These are phyloP conservation scores for Apomyelois bistriatella DNA, from an alignment of 2,888 invertebrate genomes.

Conservation along the genomic window DNA sequence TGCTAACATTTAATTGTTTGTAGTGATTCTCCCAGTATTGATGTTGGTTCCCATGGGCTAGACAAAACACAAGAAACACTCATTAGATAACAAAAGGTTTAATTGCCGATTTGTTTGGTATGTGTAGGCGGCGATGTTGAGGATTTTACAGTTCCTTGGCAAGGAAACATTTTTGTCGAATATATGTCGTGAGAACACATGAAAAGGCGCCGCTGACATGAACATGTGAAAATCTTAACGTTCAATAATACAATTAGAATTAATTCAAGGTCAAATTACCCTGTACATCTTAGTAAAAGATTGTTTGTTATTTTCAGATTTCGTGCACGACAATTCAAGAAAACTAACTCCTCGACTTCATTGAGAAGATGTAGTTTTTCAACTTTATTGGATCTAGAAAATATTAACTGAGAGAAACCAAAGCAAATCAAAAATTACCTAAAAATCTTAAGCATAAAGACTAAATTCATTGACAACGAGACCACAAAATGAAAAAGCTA, in stretches of 20 bases:
- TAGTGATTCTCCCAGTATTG: not conserved
- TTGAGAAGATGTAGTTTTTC: slow-evolving; percentile 57
- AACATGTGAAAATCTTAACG: no score
- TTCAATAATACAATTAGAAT: no score
- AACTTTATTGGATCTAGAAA: not conserved
- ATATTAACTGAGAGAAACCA: not conserved
- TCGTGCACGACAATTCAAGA: slow-evolving; percentile 16
- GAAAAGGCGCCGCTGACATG: no score
- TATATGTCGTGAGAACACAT: no score
- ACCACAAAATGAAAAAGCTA: no score
- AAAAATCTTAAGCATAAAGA: not conserved
- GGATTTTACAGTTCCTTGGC: not conserved
- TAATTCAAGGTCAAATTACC: no score
- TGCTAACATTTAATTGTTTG: slow-evolving; percentile 1
- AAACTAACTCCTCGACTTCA: slow-evolving; percentile 42
- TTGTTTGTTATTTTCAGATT: slow-evolving; percentile 18
- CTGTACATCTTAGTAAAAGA: not conserved
- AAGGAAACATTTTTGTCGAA: not conserved
- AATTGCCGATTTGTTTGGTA: slow-evolving; percentile 4
- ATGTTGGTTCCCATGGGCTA: not conserved
- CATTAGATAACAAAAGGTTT: slow-evolving; percentile 7
- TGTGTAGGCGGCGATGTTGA: not conserved
- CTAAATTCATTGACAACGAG: no score
- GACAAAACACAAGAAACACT: not conserved
- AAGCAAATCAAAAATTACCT: not conserved